Evolutionary conservation across 2,888 invertebrate genomes (phyloP), one percentile per base, ranked within the genome.

Genomic region (Amaurobius ferox): DNA sequence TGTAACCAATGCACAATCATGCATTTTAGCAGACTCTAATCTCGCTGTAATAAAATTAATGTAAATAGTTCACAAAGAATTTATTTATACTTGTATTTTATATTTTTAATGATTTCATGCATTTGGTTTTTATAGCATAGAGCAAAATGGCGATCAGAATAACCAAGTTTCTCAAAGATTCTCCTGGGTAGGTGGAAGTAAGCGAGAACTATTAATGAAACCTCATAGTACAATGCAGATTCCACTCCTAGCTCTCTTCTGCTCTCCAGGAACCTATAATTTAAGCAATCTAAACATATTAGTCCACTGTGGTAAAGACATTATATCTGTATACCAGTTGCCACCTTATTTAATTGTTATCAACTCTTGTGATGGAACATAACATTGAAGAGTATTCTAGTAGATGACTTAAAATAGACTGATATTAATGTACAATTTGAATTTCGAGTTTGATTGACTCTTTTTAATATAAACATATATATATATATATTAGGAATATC

Each of bases 231-330:
- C 89, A 39, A 79, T 89, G 26, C 88, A 89, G 13, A 79, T 91
- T 81, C 81, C 80, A 16, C 88, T 91, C 71, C 89, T 89, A 16
- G 91, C 90, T 16, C 90, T 90, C 30, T 90, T 91, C 87, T 89
- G 89, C 35, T 89, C 89, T 32, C 90, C 91, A 3, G 91, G 91
- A 5, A 90, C 91, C 30, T 91, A 90, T 87, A 91, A 91, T 87
- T 87, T 91, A 32, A 90, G 79, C 62, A 88, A 73, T 77, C 30
- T 88, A 55, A 79, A 88, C 62, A 77, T 88, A 55, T 23, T 85
- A 35, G 83, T 85, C 5, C 77, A 76, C 26, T 11, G 40, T 67
- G 83, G 72, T 19, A 72, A 77, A 55, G 72, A 77, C 28, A 61
- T 19, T 35, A 28, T 77, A 29, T 72, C 48, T 23, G 66, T 55